Percentiles rank a stretch among this genome's conserved stretches.
These are phyloP conservation scores for Notocelia uddmanniana DNA, from an alignment of 2,888 invertebrate genomes.

Conservation along the genomic window DNA sequence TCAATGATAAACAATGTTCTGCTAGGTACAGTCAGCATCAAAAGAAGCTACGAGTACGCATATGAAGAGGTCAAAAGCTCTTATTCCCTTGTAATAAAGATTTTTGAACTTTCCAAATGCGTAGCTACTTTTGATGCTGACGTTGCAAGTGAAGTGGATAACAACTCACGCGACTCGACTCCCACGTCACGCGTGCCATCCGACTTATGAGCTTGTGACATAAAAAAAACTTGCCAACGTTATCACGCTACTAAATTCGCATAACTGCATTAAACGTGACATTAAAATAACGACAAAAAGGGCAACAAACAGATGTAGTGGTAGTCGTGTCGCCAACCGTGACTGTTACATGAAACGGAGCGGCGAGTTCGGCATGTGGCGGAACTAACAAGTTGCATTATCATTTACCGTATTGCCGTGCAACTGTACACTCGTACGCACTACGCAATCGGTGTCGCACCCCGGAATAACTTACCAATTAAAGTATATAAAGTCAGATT, in stretches of 20 bases:
- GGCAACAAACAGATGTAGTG: conserved; percentile 57
- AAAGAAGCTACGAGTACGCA: no score
- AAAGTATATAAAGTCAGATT: neutral
- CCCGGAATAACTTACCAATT: neutral
- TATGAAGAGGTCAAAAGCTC: no score
- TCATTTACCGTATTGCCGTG: conserved; percentile 75
- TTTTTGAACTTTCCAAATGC: no score
- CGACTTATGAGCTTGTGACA: neutral
- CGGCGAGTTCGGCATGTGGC: conserved; percentile 67
- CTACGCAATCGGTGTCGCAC: conserved; percentile 52
- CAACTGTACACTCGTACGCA: conserved; percentile 60
- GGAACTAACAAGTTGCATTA: conserved; percentile 78
- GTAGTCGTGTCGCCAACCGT: conserved; percentile 59
- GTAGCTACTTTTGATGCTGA: no score
- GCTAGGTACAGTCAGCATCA: no score
- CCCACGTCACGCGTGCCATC: no score
- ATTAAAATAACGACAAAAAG: conserved; percentile 50
- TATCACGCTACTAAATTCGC: conserved; percentile 15
- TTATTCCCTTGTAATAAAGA: no score
- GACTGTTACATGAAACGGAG: conserved; percentile 62
- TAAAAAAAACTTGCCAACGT: neutral
- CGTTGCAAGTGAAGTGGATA: no score
- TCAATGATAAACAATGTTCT: no score
- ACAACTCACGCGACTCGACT: neutral
- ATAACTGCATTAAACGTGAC: conserved; percentile 44